Evolutionary conservation across 1,140 invertebrate genomes (phyloP), one percentile per base, ranked within the genome.

Genomic region (Macrocentrus cingulum): DNA sequence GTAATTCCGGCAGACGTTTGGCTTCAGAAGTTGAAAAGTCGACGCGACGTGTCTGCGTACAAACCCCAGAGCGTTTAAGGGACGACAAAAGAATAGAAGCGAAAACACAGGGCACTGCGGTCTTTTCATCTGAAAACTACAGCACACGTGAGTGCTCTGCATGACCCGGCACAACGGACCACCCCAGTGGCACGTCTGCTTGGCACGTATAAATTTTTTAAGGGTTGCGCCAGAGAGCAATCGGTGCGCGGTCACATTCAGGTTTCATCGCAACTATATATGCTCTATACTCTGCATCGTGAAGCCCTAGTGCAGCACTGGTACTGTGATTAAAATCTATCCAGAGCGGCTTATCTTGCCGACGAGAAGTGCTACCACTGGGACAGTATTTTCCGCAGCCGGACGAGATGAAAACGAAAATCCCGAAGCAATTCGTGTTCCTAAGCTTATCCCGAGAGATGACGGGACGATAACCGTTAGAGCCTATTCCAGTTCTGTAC

Each of bases 241-340:
- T 46, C 44, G 44, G 44, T 11, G 15, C 39, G 25, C 15, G 44
- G 11, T 11, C 42, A 16, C 48, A 56, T 48, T 56, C 42, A 32
- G 29, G 42, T 48, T 56, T 37, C 55, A n/a, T 48, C 41, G 41
- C 6, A 20, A 19, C 20, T 39, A 53, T 39, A 25, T 53, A 53
- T 39, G 16, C 22, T 36, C 19, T 36, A 44, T 32, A 25, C 9
- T 5, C 15, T 20, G 11, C 50, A 32, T n/a, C n/a, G n/a, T n/a
- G n/a, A n/a, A n/a, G n/a, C n/a, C n/a, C n/a, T n/a, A n/a, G n/a
- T n/a, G n/a, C n/a, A n/a, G n/a, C n/a, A n/a, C n/a, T n/a, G 54
- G 60, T 39, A 53, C 65, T 66, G 61, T 76, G 67, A 76, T 74
- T 72, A 75, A 70, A 66, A 63, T 65, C 64, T 63, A 72, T 76